Evolutionary conservation across 2,888 invertebrate genomes (phyloP).

Genomic region (Epinotia ramella): DNA sequence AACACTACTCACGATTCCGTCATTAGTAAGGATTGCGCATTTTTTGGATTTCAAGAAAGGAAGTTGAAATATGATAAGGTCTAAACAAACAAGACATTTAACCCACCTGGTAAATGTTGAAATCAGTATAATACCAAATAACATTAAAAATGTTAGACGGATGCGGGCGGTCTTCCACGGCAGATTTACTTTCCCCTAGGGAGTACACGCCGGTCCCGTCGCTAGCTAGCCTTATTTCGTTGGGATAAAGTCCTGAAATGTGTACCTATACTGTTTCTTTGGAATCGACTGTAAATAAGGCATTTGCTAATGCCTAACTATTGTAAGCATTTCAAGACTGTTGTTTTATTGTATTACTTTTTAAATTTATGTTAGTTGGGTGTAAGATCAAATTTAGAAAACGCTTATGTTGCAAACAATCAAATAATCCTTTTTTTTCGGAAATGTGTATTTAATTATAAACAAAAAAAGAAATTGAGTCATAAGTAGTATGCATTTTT

Average conservation of each 20-base stretch:
- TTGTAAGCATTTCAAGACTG: too few relatives aligned
- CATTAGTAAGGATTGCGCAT: constrained; percentile 77
- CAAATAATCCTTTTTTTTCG: too few relatives aligned
- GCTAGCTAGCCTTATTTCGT: neutral
- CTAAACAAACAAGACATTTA: constrained; percentile 58
- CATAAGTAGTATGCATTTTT: too few relatives aligned
- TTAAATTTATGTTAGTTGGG: too few relatives aligned
- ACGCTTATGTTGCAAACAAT: too few relatives aligned
- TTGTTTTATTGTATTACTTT: too few relatives aligned
- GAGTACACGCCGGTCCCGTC: neutral
- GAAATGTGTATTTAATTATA: too few relatives aligned
- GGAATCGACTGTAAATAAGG: too few relatives aligned
- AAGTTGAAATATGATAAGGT: constrained; percentile 69
- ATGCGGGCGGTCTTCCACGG: neutral
- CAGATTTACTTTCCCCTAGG: neutral
- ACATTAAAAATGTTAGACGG: neutral
- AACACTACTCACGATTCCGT: constrained; percentile 77
- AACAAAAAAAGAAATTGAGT: too few relatives aligned
- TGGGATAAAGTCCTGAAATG: neutral
- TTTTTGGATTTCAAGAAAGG: constrained; percentile 72
- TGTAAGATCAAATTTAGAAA: too few relatives aligned
- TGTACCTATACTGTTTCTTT: too few relatives aligned
- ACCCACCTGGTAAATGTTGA: constrained; percentile 49
- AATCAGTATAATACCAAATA: neutral
- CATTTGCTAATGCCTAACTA: too few relatives aligned